These are phyloP conservation scores for Lates japonicus DNA, from an alignment of 2,797 vertebrate genomes.

Conservation along the genomic window DNA sequence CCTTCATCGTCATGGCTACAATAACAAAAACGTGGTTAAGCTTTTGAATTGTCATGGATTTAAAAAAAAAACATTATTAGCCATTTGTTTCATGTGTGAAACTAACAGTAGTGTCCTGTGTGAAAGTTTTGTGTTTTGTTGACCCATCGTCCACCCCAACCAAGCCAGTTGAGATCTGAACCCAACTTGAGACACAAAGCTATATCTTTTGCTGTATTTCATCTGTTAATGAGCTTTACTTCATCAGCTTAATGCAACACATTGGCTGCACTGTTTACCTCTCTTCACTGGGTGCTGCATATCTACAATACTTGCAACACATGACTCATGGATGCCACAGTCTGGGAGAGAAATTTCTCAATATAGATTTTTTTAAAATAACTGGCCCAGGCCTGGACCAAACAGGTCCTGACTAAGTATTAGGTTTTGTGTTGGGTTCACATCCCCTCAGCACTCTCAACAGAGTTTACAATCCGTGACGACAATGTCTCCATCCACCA, in stretches of 20 bases:
- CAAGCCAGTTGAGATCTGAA: neutral
- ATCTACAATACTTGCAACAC: neutral
- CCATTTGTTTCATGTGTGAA: no score
- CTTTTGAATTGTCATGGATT: neutral
- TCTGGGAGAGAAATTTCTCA: neutral
- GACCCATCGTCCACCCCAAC: no score
- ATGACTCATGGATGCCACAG: neutral
- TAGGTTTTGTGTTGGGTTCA: neutral
- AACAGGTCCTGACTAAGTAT: neutral
- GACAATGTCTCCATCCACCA: neutral
- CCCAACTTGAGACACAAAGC: no score
- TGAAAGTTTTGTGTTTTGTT: no score
- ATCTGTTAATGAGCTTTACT: neutral
- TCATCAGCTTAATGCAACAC: conserved; percentile 3
- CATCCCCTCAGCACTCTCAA: neutral
- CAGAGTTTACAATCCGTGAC: neutral
- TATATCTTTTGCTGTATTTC: neutral
- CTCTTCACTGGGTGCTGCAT: conserved; percentile 1
- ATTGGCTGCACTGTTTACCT: conserved; percentile 4
- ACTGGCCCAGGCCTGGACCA: neutral
- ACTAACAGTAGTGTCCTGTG: no score
- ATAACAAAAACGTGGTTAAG: no score
- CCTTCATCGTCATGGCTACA: no score
- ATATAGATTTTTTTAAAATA: neutral
- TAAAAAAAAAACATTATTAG: neutral